Evolutionary conservation across 2,888 invertebrate species (phyloP), one percentile per base, ranked within the genome.

Genomic region (Bimastos eiseni): DNA sequence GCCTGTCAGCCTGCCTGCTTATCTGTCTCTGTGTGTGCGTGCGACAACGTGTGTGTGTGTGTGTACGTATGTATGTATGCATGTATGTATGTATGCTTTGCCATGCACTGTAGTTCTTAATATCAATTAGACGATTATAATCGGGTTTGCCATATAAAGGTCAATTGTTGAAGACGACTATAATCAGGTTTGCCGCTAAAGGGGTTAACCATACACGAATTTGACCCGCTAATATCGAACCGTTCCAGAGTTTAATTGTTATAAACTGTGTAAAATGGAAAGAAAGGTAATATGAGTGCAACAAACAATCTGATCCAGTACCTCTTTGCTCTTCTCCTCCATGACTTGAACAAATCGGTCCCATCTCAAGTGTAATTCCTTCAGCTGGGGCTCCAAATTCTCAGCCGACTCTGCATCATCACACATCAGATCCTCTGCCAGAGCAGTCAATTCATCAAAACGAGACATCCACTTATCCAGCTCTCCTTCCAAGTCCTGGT

Each of bases 401-500:
- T n/a, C n/a, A 30, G 88, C 37, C 19, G 90, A 88, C n/a, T 92
- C 92, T 24, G 94, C 94, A 89, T 94, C 94, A 89, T 94, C 93
- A 83, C 93, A 93, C 24, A 95, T 94, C 91, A 96, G 94, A 92
- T 96, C 95, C 92, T 96, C 96, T 86, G 96, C 95, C 38, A 95
- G 95, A 92, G 96, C 96, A 93, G 96, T 96, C 90, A 96, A 94
- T 83, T 95, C 94, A 89, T 95, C 95, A 91, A 96, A 95, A 91
- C 96, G 95, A 91, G 93, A 93, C 90, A 95, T 95, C 93, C 96
- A 96, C 34, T 95, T 94, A 92, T 96, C 96, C 96, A 97, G 96
- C 94, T 97, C 97, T 91, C 96, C 96, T 93, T 97, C 97, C 92
- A 97, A 96, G 88, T 96, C 95, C 95, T 96, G 94, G 70, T 70